Evolutionary conservation across 1,140 invertebrate species (phyloP).

Genomic region (Trinorchestia longiramus): DNA sequence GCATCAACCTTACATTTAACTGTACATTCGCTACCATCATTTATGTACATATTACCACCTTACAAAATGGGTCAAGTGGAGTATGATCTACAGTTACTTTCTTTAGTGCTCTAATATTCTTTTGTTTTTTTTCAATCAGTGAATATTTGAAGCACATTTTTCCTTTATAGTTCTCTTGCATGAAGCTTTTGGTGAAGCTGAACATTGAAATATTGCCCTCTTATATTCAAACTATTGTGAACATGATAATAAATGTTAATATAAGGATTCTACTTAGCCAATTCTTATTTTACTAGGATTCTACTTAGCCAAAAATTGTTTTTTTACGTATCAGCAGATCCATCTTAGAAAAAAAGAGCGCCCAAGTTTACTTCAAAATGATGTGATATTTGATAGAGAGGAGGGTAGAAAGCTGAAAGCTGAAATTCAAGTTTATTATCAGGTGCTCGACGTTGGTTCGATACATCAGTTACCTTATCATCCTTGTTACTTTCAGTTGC

Average conservation of each 20-base stretch:
- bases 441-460: background rate
- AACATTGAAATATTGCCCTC: background rate
- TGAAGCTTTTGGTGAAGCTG: background rate
- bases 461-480: background rate
- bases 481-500: background rate
- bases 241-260: background rate
- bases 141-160: background rate
- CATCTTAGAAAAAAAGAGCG: background rate
- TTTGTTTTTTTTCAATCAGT: background rate
- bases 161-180: background rate
- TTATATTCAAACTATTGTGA: background rate
- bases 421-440: background rate
- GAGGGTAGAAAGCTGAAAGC: too few relatives aligned
- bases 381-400: background rate
- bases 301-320: background rate
- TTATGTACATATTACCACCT: too few relatives aligned
- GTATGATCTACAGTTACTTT: background rate
- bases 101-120: background rate
- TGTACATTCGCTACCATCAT: too few relatives aligned
- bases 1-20: too few relatives aligned
- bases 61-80: background rate
- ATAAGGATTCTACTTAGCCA: too few relatives aligned
- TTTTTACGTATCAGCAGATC: background rate
- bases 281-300: too few relatives aligned
- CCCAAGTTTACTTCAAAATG: background rate